Conservation (phyloP, 1,140 invertebrate species). For the Euwallacea fornicatus region DNA sequence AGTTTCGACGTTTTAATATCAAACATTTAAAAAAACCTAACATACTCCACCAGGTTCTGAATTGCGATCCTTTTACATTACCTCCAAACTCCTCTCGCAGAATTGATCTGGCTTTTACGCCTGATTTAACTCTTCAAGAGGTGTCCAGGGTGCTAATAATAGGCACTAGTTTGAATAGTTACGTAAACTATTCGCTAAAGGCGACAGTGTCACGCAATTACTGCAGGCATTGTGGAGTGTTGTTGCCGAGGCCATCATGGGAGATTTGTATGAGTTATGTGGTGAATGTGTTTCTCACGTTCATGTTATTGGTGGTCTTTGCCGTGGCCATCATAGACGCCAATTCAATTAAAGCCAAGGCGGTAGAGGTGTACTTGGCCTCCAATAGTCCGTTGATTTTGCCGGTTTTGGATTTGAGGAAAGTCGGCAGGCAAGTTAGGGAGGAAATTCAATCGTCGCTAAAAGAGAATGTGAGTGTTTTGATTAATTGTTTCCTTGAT, state of each 20-base stretch:
- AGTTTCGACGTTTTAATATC: conserved; percentile 7
- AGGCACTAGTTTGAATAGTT: conserved; percentile 61
- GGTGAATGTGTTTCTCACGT: conserved; percentile 63
- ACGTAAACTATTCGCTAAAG: conserved; percentile 73
- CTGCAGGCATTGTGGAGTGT: conserved; percentile 71
- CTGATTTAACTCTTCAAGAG: conserved; percentile 87
- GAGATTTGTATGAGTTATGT: conserved; percentile 73
- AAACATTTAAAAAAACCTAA: conserved; percentile 1
- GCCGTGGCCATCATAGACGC: conserved; percentile 75
- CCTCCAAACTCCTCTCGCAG: conserved; percentile 80
- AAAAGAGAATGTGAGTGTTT: conserved; percentile 19
- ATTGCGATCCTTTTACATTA: conserved; percentile 81
- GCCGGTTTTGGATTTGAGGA: conserved; percentile 63
- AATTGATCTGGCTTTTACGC: conserved; percentile 89
- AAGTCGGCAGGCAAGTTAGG: conserved; percentile 47
- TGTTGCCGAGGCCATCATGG: conserved; percentile 77
- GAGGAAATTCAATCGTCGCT: conserved; percentile 47
- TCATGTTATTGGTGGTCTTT: conserved; percentile 68
- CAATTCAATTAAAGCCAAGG: conserved; percentile 66
- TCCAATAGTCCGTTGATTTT: conserved; percentile 56
- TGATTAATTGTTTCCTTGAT: not conserved
- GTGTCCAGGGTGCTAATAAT: conserved; percentile 67
- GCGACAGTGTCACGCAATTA: conserved; percentile 80
- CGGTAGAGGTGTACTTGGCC: conserved; percentile 39
- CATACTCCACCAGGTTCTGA: conserved; percentile 55